Evolutionary conservation across 2,113 vertebrate species (phyloP), one percentile per base, ranked within the genome.

Genomic region (Laterallus jamaicensis): DNA sequence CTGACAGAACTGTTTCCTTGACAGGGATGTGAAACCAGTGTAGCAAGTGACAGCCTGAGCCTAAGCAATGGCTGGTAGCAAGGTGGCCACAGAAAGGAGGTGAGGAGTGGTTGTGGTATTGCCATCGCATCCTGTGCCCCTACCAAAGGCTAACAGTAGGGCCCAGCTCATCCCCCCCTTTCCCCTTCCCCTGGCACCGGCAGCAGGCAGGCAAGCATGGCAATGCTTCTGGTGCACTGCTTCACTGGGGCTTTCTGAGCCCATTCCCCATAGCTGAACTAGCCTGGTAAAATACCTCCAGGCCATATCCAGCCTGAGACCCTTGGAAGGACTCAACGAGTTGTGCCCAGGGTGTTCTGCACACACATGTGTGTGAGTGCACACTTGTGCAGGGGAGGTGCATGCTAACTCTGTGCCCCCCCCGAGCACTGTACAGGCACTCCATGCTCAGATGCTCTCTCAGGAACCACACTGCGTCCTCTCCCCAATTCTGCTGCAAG

Each of bases 1-100:
- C 82, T 90, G 88, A 83, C 90, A 86, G 59, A 86, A 35, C 32
- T 32, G 88, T 86, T 50, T 77, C 26, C 82, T 79, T 90, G 79
- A 69, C 67, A 59, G 59, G n/a, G n/a, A 77, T 47, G 52, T 83
- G 64, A 50, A 90, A 90, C 93, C 71, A 20, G 66, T 80, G 86
- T 49, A 54, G 18, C 29, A 37, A 54, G 60, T 28, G 92, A 88
- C 85, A 90, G 85, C 79, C 71, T 93, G 63, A 86, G 68, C 82
- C 55, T 25, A 18, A 77, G 76, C 35, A 47, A 35, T 24, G 40
- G 21, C 69, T 85, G 68, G 67, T 64, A 78, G 18, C 40, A 86
- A 2, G 1, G 5, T 73, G 35, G 77, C 77, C 24, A 50, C 32
- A 12, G 26, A 56, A 14, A 47, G 28, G 12, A 68, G 31, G 58